These are phyloP conservation scores for Tipula helvola DNA, from an alignment of 2,888 invertebrate species.

Conservation along the genomic window DNA sequence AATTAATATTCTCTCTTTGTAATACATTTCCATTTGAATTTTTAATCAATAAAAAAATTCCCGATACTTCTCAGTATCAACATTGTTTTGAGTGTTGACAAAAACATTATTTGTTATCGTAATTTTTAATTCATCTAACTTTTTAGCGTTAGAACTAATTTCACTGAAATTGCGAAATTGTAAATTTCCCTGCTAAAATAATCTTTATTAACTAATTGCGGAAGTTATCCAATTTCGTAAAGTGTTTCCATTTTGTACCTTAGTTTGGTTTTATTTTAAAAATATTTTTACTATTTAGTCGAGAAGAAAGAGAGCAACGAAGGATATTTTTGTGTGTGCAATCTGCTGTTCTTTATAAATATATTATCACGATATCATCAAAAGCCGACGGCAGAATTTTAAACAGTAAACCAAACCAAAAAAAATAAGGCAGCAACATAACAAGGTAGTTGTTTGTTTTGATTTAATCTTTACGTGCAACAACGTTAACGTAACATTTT, in stretches of 20 bases:
- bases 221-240: not conserved
- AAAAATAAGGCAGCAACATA: not conserved
- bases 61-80: no score
- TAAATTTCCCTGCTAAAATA: not conserved
- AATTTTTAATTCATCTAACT: no score
- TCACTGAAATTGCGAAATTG: no score
- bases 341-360: not conserved
- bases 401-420: not conserved
- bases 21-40: no score
- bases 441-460: not conserved
- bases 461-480: not conserved
- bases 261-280: not conserved
- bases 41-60: no score
- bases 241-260: not conserved
- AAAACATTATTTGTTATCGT: no score
- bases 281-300: not conserved
- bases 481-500: not conserved
- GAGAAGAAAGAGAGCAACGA: not conserved
- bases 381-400: not conserved
- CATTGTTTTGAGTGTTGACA: no score
- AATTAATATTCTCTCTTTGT: no score
- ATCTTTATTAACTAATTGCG: not conserved
- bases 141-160: no score
- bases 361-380: slow-evolving; percentile 4
- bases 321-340: not conserved